Conservation (phyloP, 2,888 invertebrate genomes). For the Plebejus argus region DNA sequence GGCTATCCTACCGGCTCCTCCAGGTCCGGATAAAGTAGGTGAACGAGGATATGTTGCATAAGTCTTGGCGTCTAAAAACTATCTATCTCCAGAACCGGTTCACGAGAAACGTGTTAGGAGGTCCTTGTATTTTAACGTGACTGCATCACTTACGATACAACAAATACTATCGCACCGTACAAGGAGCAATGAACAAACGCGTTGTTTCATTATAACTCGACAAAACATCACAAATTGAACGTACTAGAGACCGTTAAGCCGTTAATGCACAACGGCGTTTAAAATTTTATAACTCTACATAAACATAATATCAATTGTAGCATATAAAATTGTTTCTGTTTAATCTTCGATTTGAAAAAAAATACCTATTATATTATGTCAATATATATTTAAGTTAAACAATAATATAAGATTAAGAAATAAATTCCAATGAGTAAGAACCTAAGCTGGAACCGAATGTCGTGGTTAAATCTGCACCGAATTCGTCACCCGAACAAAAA, state of each 20-base stretch:
- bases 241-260: slow-evolving; percentile 17
- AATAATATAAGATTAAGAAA: background rate
- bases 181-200: background rate
- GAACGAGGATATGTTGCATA: slow-evolving; percentile 64
- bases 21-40: slow-evolving; percentile 40
- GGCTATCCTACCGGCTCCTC: slow-evolving; percentile 26
- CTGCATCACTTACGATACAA: slow-evolving; percentile 34
- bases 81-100: slow-evolving; percentile 69
- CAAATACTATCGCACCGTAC: background rate
- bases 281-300: background rate
- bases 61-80: slow-evolving; percentile 59
- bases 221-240: slow-evolving; percentile 2
- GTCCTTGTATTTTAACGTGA: slow-evolving; percentile 60
- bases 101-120: slow-evolving; percentile 75
- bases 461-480: slow-evolving; percentile 16
- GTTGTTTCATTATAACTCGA: background rate
- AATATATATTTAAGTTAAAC: background rate
- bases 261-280: background rate
- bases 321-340: background rate
- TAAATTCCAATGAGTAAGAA: background rate
- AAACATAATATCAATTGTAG: background rate
- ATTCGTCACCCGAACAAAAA: slow-evolving; percentile 13
- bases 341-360: background rate
- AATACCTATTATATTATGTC: background rate
- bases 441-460: background rate